Base-by-base conservation (phyloP, 2,888 invertebrate species). In the Drosophila ustulata region DNA sequence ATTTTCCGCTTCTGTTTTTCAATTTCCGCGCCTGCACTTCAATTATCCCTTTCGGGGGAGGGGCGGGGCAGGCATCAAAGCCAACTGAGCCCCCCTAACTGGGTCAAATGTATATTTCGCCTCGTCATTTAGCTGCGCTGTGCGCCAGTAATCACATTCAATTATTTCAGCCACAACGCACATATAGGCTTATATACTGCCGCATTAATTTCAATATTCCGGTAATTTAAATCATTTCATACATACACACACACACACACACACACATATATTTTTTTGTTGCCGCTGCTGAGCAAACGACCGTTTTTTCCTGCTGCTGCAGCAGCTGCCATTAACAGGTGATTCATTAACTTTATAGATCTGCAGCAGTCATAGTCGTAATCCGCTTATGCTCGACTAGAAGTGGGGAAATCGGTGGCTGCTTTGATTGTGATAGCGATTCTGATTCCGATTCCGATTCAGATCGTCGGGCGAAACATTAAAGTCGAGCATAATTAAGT, bases 401-500 rank as follows among this genome's bases (percentile, higher is more conserved):
- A 7, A 28, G 37, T 11, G 11, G 5, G n/a, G 11, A 37, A 37
- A 37, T 5, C 37, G 4, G 28, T 11, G 9, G 18, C 26, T n/a
- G 53, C 43, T 43, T 32, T 55, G 30, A 43, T 55, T n/a, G n/a
- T n/a, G 41, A 30, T 41, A 41, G 28, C 18, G 39, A 41, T 25
- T n/a, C 25, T n/a, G 39, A 25, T 13, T 32, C 52, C 41, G 57
- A 56, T 73, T 46, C 25, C 25, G 55, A 45, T 56, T 49, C 56
- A 47, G 68, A 74, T 78, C 64, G 64, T 52, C 37, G 51, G 64
- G 56, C 68, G 13, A 71, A 66, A 68, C 78, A 81, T 87, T 89
- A 78, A 78, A 84, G 81, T 85, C 71, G 58, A 82, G 58, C 72
- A 70, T 85, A 85, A 86, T 89, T 85, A 88, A 80, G 88, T 79